Conservation (phyloP, 1,140 invertebrate genomes). For the Eumeta japonica region DNA sequence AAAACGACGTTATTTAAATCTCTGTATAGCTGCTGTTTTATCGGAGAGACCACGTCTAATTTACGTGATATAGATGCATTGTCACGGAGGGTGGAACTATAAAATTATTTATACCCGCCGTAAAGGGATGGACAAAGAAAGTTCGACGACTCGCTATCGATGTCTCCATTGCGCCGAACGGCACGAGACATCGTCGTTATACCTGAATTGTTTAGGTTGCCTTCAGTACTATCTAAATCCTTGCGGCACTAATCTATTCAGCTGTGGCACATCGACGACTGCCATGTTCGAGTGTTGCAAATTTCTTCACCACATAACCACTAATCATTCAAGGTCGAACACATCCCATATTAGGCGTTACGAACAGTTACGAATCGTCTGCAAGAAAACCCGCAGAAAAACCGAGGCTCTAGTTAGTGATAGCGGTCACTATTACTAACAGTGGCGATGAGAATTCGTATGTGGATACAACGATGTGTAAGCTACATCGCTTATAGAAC, state of each 20-base stretch:
- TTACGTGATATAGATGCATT: not conserved
- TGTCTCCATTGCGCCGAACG: conserved; percentile 17
- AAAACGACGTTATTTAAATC: not conserved
- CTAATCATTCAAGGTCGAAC: conserved; percentile 12
- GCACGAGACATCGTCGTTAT: conserved; percentile 5
- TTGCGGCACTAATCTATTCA: not conserved
- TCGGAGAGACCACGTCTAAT: not conserved
- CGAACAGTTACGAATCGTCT: no score
- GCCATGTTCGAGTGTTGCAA: conserved; percentile 4
- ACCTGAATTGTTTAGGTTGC: no score
- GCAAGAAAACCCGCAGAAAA: no score
- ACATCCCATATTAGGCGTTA: conserved; percentile 12
- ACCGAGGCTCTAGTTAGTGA: no score
- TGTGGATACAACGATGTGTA: no score
- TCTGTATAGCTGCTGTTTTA: conserved; percentile 3
- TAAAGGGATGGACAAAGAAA: conserved; percentile 44
- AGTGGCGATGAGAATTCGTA: no score
- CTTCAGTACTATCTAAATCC: no score
- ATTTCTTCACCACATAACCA: conserved; percentile 21
- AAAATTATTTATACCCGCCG: conserved; percentile 28
- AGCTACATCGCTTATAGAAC: no score
- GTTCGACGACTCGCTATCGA: conserved; percentile 34
- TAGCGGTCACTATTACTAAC: no score
- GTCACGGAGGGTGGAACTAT: conserved; percentile 17
- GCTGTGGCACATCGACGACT: not conserved